Conservation (phyloP, 2,797 vertebrate genomes). For the Ctenochaetus hawaiiensis region DNA sequence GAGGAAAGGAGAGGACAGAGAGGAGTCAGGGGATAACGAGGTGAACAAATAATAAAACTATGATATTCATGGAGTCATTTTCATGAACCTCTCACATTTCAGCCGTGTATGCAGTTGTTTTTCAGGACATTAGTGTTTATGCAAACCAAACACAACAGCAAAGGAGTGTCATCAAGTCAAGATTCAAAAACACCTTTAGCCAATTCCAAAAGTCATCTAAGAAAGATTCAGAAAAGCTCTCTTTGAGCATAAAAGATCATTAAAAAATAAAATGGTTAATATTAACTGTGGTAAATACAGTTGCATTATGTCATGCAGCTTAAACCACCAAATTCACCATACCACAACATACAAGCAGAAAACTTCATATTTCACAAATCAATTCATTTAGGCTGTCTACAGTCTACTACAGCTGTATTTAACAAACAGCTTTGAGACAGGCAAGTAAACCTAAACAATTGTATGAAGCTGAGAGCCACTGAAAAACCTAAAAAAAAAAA, state of each 20-base stretch:
- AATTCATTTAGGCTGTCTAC: not conserved
- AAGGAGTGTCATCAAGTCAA: not conserved
- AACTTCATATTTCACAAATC: not conserved
- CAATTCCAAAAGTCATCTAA: no score
- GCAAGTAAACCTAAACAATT: not conserved
- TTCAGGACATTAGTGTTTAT: not conserved
- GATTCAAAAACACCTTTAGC: no score
- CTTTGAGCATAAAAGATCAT: no score
- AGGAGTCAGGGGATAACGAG: not conserved
- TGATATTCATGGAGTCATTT: not conserved
- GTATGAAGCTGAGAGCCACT: not conserved
- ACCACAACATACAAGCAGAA: constrained; percentile 49
- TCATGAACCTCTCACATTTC: not conserved
- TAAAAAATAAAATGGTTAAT: not conserved
- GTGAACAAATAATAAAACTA: not conserved
- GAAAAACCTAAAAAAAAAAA: not conserved
- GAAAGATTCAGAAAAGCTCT: no score
- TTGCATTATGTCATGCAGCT: constrained; percentile 36
- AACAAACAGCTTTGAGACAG: not conserved
- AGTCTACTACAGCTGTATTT: not conserved
- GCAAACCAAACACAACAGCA: not conserved
- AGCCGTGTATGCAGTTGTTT: not conserved
- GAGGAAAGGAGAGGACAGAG: not conserved
- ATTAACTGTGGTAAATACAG: not conserved
- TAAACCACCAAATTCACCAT: not conserved